Conservation (phyloP, 2,888 invertebrate species). For the Phyllotreta cruciferae region DNA sequence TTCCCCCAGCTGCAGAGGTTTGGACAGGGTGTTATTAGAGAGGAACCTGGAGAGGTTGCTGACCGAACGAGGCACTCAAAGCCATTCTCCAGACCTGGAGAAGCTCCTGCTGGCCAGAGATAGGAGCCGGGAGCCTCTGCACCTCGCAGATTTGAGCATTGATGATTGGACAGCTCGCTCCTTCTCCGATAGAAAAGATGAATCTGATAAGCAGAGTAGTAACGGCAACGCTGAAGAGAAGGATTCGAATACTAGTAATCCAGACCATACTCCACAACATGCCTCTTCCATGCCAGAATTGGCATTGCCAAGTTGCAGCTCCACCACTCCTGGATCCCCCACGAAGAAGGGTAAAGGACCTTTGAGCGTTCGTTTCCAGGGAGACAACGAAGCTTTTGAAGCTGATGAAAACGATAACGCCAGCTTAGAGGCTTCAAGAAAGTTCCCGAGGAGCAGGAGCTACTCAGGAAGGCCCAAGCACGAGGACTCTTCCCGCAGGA, state of each 20-base stretch:
- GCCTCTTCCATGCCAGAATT: constrained; percentile 72
- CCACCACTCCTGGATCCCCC: constrained; percentile 57
- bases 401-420: constrained; percentile 56
- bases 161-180: constrained; percentile 64
- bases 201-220: constrained; percentile 47
- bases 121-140: constrained; percentile 66
- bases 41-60: constrained; percentile 71
- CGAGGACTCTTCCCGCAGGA: constrained; percentile 53
- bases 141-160: constrained; percentile 66
- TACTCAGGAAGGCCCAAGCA: constrained; percentile 62
- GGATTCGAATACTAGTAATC: constrained; percentile 44
- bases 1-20: constrained; percentile 60
- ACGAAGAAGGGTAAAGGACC: constrained; percentile 57
- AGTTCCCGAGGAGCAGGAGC: constrained; percentile 63
- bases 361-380: constrained; percentile 65
- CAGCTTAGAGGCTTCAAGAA: constrained; percentile 51
- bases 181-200: constrained; percentile 23
- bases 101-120: constrained; percentile 66
- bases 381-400: constrained; percentile 61
- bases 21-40: constrained; percentile 74
- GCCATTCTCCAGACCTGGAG: constrained; percentile 58
- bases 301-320: constrained; percentile 55
- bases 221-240: constrained; percentile 46
- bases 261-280: constrained; percentile 56
- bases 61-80: constrained; percentile 60